These are phyloP conservation scores for Drosophila kikkawai DNA, from an alignment of 1,140 invertebrate species.

Conservation along the genomic window DNA sequence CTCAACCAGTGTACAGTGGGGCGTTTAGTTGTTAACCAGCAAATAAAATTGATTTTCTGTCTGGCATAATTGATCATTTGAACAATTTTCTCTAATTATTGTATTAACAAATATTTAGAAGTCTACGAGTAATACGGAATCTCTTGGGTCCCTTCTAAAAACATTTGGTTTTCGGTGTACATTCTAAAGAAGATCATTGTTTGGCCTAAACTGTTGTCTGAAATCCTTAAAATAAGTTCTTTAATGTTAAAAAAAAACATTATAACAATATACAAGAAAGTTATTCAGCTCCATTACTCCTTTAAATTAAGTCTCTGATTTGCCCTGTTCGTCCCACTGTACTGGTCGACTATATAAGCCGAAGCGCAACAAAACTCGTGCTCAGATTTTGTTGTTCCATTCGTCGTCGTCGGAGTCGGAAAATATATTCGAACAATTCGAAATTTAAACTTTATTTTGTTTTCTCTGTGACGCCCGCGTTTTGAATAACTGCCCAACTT, in stretches of 20 bases:
- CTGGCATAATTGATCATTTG: no score
- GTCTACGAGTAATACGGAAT: no score
- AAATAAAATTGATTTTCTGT: not conserved
- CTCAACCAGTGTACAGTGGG: not conserved
- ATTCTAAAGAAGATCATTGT: no score
- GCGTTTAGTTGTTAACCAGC: no score
- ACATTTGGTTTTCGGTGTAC: no score
- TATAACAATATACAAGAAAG: not conserved
- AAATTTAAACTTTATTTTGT: constrained; percentile 21
- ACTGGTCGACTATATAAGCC: constrained; percentile 13
- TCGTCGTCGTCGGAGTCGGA: constrained; percentile 8
- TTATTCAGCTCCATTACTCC: not conserved
- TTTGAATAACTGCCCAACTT: not conserved
- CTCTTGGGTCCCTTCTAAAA: no score
- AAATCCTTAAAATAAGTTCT: no score
- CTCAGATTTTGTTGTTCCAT: constrained; percentile 22
- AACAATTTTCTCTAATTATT: no score
- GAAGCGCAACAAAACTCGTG: constrained; percentile 5
- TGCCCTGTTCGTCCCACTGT: not conserved
- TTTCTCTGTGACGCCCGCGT: not conserved
- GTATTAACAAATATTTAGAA: no score
- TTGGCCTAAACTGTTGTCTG: no score
- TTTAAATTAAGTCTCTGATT: not conserved
- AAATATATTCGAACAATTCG: constrained; percentile 4
- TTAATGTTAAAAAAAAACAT: not conserved